Evolutionary conservation across 2,113 vertebrate species (phyloP), one percentile per base, ranked within the genome.

Genomic region (Nicator chloris): DNA sequence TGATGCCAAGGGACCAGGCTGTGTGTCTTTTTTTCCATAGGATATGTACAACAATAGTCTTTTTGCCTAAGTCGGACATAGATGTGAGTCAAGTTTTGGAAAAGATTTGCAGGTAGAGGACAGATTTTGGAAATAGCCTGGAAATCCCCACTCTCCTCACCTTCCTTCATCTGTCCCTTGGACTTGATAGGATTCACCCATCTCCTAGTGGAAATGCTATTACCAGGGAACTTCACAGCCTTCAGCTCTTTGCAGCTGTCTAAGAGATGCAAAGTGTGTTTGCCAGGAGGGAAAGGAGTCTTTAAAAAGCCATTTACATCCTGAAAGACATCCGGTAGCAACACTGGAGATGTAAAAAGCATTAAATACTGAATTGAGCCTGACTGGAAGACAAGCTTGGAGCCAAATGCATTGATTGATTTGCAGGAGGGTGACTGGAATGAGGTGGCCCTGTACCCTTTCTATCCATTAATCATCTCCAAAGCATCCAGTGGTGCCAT

Each of bases 281-380:
- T 94, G 45, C 79, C 54, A 77, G 79, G 51, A 90, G 96, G 49
- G n/a, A 94, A 68, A 13, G 31, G 73, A 88, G 61, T 80, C 66
- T 96, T 96, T 91, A 77, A 89, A 93, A 93, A 86, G 27, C 79
- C 65, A 64, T 93, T 92, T 93, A 66, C 63, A 49, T 75, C 44
- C 76, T 11, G 4, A 70, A 81, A 77, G 56, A 66, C 69, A 66
- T 53, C 63, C 5, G 0, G 50, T 85, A 90, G 75, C 59, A 95
- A 63, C 61, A 30, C 65, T 71, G 44, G 30, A 82, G 64, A 79
- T 85, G 82, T 88, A 87, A 76, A 95, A 95, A 91, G 37, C 81
- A 88, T 92, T 89, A 72, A 84, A 87, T 88, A 73, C 50, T 0
- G 1, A 91, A 79, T n/a, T 82, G 81, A 78, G 40, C 35, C 57